A percentile compares a stretch with the other conserved stretches of the same genome.
Conservation (phyloP, 2,113 vertebrate genomes). For the Chionis minor region DNA sequence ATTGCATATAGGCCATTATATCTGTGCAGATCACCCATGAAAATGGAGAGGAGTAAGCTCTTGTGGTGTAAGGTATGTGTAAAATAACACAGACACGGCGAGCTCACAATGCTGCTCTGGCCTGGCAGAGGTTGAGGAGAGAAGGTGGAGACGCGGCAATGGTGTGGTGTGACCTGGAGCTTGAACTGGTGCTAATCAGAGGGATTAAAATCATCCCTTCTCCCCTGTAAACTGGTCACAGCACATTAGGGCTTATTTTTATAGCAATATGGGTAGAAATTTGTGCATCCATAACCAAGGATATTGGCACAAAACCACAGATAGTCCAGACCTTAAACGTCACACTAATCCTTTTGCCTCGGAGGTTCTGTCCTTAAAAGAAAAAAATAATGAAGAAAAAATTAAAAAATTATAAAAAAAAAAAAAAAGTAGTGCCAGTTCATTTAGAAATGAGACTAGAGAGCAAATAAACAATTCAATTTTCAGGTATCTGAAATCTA, state of each 20-base stretch:
- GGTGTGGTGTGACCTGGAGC: not conserved
- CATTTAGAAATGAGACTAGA: not conserved
- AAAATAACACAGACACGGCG: not conserved
- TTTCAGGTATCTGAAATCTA: not conserved
- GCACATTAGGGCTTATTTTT: not conserved
- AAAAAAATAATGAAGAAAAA: not conserved
- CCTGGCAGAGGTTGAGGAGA: not conserved
- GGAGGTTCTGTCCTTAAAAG: not conserved
- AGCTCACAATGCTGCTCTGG: not conserved
- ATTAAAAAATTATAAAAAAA: not conserved
- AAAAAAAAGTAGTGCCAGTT: not conserved
- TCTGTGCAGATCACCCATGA: not conserved
- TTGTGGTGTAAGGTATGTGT: fast-evolving
- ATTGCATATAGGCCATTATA: not conserved
- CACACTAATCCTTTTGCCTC: not conserved
- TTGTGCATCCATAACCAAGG: not conserved
- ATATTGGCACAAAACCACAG: not conserved
- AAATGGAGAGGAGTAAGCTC: not conserved
- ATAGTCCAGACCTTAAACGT: not conserved
- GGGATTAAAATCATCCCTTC: not conserved
- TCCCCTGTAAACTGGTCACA: not conserved
- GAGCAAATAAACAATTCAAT: not conserved
- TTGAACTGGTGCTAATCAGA: not conserved
- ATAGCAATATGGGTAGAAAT: not conserved
- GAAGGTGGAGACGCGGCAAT: not conserved